A percentile compares a stretch with the other conserved stretches of the same genome.
phyloP scores from a whole-genome alignment of 1,140 invertebrate genomes.

The Drosophila sucinea region DNA sequence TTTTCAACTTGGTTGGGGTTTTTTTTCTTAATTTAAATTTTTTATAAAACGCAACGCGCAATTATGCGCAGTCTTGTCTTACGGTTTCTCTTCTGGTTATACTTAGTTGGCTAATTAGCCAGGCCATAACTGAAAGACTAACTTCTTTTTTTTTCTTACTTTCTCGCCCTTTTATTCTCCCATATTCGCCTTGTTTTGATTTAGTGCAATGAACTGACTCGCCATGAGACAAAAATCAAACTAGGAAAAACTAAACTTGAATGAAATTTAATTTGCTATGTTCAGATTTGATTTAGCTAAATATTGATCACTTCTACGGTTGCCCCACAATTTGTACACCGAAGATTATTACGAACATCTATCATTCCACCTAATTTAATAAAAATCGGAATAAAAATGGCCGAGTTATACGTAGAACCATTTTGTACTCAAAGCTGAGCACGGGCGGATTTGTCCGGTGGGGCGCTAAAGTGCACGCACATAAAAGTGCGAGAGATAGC shows the following conservation, averaged over 20 bases:
- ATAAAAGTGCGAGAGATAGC: no score
- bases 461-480: no score
- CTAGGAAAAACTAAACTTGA: not conserved
- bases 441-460: no score
- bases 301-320: not conserved
- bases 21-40: constrained; percentile 2
- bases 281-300: not conserved
- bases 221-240: not conserved
- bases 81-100: constrained; percentile 11
- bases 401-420: no score
- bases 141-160: not conserved
- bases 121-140: constrained; percentile 7
- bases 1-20: not conserved
- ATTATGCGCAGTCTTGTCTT: constrained; percentile 19
- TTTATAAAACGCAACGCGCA: constrained; percentile 18
- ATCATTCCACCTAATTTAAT: no score
- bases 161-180: not conserved
- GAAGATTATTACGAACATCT: no score
- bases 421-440: no score
- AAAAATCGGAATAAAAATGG: no score
- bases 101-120: constrained; percentile 9
- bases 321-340: no score
- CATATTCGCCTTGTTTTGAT: not conserved
- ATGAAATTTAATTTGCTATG: not conserved
- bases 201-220: not conserved